Percentiles rank a stretch among this genome's conserved stretches.
Conservation (phyloP, 2,113 vertebrate species). For the Triplophysa rosa region DNA sequence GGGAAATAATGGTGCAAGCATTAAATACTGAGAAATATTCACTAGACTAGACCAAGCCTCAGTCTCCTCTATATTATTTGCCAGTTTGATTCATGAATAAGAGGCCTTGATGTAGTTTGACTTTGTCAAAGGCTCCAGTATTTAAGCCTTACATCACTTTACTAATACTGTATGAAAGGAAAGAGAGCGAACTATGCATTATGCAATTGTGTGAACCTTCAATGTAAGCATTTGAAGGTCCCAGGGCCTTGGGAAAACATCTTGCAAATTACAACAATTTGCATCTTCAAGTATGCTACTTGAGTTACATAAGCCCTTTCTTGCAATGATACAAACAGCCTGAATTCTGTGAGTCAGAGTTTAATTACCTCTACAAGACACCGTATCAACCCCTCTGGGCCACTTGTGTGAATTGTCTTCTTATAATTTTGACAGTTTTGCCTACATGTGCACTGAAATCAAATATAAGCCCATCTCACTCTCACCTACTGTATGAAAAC, state of each 20-base stretch:
- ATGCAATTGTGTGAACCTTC: neutral
- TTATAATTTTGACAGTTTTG: constrained; percentile 29
- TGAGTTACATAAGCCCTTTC: constrained; percentile 44
- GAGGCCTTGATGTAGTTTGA: neutral
- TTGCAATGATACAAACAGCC: constrained; percentile 48
- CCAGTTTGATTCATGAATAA: neutral
- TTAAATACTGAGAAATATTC: too few relatives aligned
- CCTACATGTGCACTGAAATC: constrained; percentile 8
- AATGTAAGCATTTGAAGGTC: neutral
- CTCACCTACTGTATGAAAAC: neutral
- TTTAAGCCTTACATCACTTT: neutral
- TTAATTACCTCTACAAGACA: constrained; percentile 49
- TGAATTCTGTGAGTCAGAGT: constrained; percentile 20
- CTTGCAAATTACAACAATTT: constrained; percentile 48
- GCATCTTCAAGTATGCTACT: constrained; percentile 43
- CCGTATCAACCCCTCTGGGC: constrained; percentile 42
- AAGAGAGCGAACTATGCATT: neutral
- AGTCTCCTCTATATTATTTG: neutral
- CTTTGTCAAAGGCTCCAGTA: neutral
- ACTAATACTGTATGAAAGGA: neutral
- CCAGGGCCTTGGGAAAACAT: constrained; percentile 21
- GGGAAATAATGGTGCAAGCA: too few relatives aligned
- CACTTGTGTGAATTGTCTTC: constrained; percentile 21
- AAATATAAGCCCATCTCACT: neutral
- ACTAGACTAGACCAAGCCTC: too few relatives aligned